These are phyloP conservation scores for Anolis apletophallus DNA, from an alignment of 2,797 vertebrate species.

Conservation along the genomic window DNA sequence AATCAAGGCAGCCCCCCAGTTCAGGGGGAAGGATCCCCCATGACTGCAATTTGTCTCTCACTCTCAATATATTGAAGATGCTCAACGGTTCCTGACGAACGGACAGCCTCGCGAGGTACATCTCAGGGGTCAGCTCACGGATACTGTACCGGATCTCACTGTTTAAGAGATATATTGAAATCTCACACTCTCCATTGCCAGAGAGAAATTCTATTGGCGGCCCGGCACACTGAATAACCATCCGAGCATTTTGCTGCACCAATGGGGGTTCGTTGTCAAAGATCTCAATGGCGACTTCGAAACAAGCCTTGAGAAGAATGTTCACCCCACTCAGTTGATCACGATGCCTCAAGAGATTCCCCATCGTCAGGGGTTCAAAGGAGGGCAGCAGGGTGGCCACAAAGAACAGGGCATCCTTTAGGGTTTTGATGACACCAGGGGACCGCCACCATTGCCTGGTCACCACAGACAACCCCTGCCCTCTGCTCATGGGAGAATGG, in stretches of 20 bases:
- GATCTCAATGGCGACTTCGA: neutral
- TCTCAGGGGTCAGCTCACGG: neutral
- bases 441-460: neutral
- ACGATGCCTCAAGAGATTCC: conserved; percentile 11
- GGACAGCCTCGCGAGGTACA: neutral
- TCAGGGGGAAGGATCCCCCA: neutral
- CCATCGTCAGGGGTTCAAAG: neutral
- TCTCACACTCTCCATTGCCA: conserved; percentile 16
- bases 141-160: neutral
- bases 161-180: conserved; percentile 5
- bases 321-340: neutral
- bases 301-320: conserved; percentile 1
- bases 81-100: neutral
- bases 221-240: neutral
- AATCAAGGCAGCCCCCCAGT: neutral
- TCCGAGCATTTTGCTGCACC: conserved; percentile 19
- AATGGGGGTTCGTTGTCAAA: neutral
- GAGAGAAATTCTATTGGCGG: neutral
- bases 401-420: neutral
- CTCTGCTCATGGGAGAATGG: neutral
- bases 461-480: neutral
- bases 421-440: neutral
- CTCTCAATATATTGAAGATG: neutral
- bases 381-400: neutral
- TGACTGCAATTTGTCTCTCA: neutral